Conservation (phyloP, 1,140 invertebrate species). For the Scaptomyza pallida region DNA sequence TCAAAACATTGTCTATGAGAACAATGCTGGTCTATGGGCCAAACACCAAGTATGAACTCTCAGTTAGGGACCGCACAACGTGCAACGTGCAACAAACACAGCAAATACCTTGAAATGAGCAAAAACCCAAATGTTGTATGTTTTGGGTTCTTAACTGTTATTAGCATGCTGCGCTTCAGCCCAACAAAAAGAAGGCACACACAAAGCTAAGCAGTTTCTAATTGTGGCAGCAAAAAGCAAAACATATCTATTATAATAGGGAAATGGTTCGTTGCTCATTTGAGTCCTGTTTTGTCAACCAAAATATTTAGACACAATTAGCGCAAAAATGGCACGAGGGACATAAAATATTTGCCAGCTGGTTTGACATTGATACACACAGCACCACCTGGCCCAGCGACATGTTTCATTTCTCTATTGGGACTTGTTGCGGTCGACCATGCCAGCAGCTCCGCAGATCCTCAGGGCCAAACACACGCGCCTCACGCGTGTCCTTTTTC, state of each 20-base stretch:
- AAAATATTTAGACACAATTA: constrained; percentile 81
- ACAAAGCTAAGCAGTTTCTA: constrained; percentile 76
- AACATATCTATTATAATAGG: constrained; percentile 32
- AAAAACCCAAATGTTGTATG: constrained; percentile 43
- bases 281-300: constrained; percentile 40
- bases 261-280: constrained; percentile 27
- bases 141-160: constrained; percentile 72
- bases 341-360: constrained; percentile 2
- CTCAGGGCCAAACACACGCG: constrained; percentile 48
- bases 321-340: constrained; percentile 75
- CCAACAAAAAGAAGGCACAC: background rate
- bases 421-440: constrained; percentile 53
- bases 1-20: constrained; percentile 76
- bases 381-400: constrained; percentile 40
- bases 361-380: constrained; percentile 14
- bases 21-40: constrained; percentile 56
- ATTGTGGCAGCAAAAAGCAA: constrained; percentile 60
- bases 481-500: constrained; percentile 47
- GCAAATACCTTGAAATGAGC: constrained; percentile 78
- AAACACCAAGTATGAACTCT: background rate
- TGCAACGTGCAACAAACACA: constrained; percentile 2
- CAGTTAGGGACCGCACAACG: constrained; percentile 64
- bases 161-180: constrained; percentile 68
- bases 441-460: constrained; percentile 52
- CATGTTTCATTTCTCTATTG: constrained; percentile 42